These are phyloP conservation scores for Planiliza haematocheilus DNA, from an alignment of 2,113 vertebrate species.

Conservation along the genomic window DNA sequence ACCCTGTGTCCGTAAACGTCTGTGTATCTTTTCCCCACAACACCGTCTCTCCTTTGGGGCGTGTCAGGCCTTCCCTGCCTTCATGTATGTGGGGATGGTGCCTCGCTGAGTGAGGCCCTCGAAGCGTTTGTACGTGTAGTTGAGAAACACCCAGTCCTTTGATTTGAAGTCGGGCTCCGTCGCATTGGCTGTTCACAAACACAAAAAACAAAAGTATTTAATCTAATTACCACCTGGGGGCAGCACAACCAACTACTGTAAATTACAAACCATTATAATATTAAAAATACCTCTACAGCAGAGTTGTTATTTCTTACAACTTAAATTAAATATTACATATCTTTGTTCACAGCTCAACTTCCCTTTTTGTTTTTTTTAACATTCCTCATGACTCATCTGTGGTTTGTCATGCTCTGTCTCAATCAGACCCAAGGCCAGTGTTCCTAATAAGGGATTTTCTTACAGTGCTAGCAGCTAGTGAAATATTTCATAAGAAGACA, in stretches of 20 bases:
- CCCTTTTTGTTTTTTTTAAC: not conserved
- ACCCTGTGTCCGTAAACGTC: slow-evolving; percentile 77
- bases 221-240: slow-evolving; percentile 20
- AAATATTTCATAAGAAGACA: slow-evolving; percentile 31
- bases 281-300: not conserved
- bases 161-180: slow-evolving; percentile 98
- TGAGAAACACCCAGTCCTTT: slow-evolving; percentile 99
- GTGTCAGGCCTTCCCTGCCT: slow-evolving; percentile 91
- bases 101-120: slow-evolving; percentile 97
- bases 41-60: slow-evolving; percentile 17
- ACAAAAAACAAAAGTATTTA: not conserved
- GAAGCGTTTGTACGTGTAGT: slow-evolving; percentile 99
- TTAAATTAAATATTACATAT: not conserved
- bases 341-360: not conserved
- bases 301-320: no score
- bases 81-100: slow-evolving; percentile 97
- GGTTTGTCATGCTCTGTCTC: not conserved
- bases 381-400: not conserved
- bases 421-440: not conserved
- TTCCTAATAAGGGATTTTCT: not conserved
- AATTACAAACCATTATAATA: not conserved
- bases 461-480: not conserved
- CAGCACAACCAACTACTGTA: not conserved
- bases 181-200: slow-evolving; percentile 87
- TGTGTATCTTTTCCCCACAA: slow-evolving; percentile 11